Evolutionary conservation across 2,113 vertebrate genomes (phyloP).

Genomic region (Anoura caudifer): DNA sequence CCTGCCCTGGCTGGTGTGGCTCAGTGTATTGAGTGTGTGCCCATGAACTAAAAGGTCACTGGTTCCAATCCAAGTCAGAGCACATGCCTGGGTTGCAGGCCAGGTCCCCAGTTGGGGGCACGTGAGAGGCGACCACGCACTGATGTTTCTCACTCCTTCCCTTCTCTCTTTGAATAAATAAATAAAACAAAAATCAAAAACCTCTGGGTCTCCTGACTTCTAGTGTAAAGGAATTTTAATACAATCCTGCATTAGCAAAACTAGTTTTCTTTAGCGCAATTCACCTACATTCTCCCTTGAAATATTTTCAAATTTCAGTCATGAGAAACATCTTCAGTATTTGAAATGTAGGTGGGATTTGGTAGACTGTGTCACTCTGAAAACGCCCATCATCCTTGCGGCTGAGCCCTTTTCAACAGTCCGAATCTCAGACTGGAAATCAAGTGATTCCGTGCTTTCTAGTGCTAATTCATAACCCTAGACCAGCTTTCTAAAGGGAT

Average conservation of each 20-base stretch:
- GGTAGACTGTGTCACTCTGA: neutral
- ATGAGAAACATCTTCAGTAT: neutral
- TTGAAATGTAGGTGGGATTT: neutral
- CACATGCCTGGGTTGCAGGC: no score
- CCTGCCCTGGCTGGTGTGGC: neutral
- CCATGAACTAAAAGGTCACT: no score
- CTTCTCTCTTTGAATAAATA: no score
- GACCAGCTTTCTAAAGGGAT: neutral
- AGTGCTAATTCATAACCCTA: neutral
- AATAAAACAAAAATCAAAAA: no score
- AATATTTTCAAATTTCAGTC: neutral
- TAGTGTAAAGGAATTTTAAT: neutral
- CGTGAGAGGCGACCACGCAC: no score
- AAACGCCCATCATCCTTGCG: neutral
- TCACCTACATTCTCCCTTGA: neutral
- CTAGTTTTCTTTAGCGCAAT: neutral
- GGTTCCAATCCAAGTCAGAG: no score
- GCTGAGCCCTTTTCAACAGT: neutral
- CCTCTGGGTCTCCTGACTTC: no score
- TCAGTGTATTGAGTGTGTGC: no score
- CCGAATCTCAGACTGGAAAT: neutral
- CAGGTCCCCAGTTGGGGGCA: no score
- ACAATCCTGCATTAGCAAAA: neutral
- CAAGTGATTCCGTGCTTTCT: neutral
- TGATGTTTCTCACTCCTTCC: no score